Base-by-base conservation (phyloP, 1,140 invertebrate species). In the Lasaia peninsularis region DNA sequence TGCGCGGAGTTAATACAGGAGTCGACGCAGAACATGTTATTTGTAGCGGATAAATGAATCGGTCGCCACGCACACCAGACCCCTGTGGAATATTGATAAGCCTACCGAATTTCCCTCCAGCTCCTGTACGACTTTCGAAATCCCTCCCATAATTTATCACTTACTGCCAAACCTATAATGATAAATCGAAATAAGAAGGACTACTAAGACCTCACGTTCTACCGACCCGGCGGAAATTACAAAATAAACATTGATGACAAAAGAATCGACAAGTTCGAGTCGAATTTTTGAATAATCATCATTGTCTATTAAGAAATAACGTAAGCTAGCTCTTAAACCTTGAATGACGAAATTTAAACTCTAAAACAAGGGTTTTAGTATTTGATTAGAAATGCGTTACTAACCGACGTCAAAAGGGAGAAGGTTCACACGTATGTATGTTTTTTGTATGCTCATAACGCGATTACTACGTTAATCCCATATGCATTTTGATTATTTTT, bases 21-120 rank as follows among this genome's bases (percentile, higher is more conserved):
- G 4, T 5, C 24, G 24, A 28, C 24, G 14, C 7, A 12, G 34
- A 16, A 4, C 11, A 21, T 20, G 11, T 48, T 48, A 44, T 44
- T 48, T n/a, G 40, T 48, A 48, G 6, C 9, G 40, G 40, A 1
- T 18, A 48, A 21, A 48, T 48, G 18, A 48, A 21, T 48, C 18
- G 40, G 10, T 20, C 18, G 5, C 40, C 40, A 21, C 40, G 20
- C 16, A 10, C 40, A 5, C 6, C 40, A 11, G 18, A 48, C 40
- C 40, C 18, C 40, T 48, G 40, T 18, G 10, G 40, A 48, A 48
- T 48, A 48, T n/a, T 48, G 40, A 48, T 48, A 48, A 48, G 40
- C 40, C 5, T 9, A n/a, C 40, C 9, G 10, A n/a, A 48, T 21
- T 20, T 21, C 40, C 40, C 40, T 21, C n/a, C 40, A 18, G 11